Evolutionary conservation across 2,888 invertebrate genomes (phyloP), one percentile per base, ranked within the genome.

Genomic region (Lysandra bellargus): DNA sequence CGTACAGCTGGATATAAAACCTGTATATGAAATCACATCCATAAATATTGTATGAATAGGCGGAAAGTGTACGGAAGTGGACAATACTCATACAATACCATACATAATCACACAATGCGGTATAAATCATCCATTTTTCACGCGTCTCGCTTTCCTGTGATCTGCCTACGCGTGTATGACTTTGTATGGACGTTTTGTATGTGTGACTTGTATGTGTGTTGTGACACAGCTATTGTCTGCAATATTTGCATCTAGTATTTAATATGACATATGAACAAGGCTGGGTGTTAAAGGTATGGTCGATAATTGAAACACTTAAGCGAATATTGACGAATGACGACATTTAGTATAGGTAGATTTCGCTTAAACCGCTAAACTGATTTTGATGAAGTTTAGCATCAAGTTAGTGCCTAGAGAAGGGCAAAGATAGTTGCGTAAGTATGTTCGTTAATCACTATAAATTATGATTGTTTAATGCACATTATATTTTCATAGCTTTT

Each of bases 111-210:
- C 64, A 69, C 69, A 69, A 69, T 69, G 33, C 69, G 23, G 33
- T 69, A 69, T 69, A 69, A 69, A 69, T 69, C 69, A 69, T 69
- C 33, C 4, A 69, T 69, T 69, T 69, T 69, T 69, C 69, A 69
- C 69, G 69, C 69, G 14, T 69, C 69, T 69, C 69, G 69, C 69
- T 69, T 33, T 69, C 69, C 69, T 69, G 69, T 69, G 37, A 69
- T 69, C 33, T 37, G 69, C 69, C 69, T 33, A 69, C 69, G 69
- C 69, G 14, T 69, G 69, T 69, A 17, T 69, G 14, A 69, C 12
- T 69, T 61, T 69, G 33, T 17, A 14, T 69, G 69, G 9, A 0
- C 6, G 14, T 69, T 14, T 7, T 69, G 33, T 64, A 5, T 69
- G 69, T 69, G 14, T 61, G 9, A 40, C 40, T 23, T 6, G 30